Percentiles rank a stretch among this genome's conserved stretches.
phyloP scores from a whole-genome alignment of 2,888 invertebrate species.

The Theodoxus fluviatilis region DNA sequence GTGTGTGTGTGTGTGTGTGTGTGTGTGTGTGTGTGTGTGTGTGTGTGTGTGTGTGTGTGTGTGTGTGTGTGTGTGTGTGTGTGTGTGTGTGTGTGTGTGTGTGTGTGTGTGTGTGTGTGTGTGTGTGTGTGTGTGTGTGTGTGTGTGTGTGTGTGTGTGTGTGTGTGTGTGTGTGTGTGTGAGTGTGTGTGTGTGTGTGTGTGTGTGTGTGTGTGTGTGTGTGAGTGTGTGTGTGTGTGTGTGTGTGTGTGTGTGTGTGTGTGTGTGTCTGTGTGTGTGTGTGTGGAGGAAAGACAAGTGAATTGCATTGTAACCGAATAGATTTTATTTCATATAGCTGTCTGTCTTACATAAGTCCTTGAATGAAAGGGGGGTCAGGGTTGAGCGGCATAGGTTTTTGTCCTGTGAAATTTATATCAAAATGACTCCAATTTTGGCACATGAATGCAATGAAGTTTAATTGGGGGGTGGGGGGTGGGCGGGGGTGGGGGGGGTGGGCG shows the following conservation, averaged over 20 bases:
- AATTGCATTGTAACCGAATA: too few relatives aligned
- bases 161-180: slow-evolving; percentile 2
- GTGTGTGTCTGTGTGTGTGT: not conserved
- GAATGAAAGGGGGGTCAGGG: too few relatives aligned
- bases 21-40: not conserved
- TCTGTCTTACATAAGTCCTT: too few relatives aligned
- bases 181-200: slow-evolving; percentile 17
- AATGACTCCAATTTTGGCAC: too few relatives aligned
- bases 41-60: slow-evolving; percentile 16
- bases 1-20: not conserved
- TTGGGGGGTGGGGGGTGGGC: too few relatives aligned
- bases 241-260: slow-evolving; percentile 6
- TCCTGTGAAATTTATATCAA: too few relatives aligned
- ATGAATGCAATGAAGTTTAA: too few relatives aligned
- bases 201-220: slow-evolving; percentile 18
- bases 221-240: not conserved
- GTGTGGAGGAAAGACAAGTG: not conserved
- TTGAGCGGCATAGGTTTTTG: too few relatives aligned
- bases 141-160: slow-evolving; percentile 12
- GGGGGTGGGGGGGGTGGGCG: too few relatives aligned
- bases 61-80: slow-evolving; percentile 4
- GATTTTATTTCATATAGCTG: too few relatives aligned
- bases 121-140: slow-evolving; percentile 21
- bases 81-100: slow-evolving; percentile 4
- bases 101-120: slow-evolving; percentile 21